Evolutionary conservation across 1,140 invertebrate genomes (phyloP).

Genomic region (Trinorchestia longiramus): DNA sequence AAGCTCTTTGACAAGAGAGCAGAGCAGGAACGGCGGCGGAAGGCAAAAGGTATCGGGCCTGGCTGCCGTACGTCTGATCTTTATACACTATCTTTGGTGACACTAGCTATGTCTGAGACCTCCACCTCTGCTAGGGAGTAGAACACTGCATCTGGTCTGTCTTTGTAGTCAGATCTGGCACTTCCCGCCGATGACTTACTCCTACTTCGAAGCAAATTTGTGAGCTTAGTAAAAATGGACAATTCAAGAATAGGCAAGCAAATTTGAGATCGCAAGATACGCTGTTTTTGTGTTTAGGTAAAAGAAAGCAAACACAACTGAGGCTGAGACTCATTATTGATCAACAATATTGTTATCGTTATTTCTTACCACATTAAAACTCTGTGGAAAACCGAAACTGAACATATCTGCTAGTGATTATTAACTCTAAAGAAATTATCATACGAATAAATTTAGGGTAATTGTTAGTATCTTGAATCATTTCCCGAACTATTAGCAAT

Average conservation of each 20-base stretch:
- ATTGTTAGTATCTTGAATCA: not conserved
- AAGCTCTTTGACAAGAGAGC: not conserved
- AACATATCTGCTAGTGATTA: not conserved
- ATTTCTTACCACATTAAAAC: not conserved
- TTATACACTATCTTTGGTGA: constrained; percentile 52
- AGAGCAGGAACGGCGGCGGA: not conserved
- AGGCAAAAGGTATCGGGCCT: not conserved
- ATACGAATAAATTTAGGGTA: not conserved
- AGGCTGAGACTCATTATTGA: too few relatives aligned
- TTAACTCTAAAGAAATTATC: not conserved
- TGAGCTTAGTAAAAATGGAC: not conserved
- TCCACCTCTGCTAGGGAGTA: not conserved
- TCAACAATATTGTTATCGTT: too few relatives aligned
- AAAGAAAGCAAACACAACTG: too few relatives aligned
- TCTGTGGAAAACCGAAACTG: not conserved
- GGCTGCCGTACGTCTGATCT: not conserved
- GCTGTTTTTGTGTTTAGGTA: not conserved
- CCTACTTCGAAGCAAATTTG: not conserved
- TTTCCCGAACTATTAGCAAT: not conserved
- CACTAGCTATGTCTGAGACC: constrained; percentile 35
- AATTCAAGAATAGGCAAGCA: not conserved
- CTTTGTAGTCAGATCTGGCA: too few relatives aligned
- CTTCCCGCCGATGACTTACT: not conserved
- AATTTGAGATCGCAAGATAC: not conserved
- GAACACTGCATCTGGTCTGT: not conserved